Evolutionary conservation across 2,888 invertebrate species (phyloP).

Genomic region (Operophtera brumata): DNA sequence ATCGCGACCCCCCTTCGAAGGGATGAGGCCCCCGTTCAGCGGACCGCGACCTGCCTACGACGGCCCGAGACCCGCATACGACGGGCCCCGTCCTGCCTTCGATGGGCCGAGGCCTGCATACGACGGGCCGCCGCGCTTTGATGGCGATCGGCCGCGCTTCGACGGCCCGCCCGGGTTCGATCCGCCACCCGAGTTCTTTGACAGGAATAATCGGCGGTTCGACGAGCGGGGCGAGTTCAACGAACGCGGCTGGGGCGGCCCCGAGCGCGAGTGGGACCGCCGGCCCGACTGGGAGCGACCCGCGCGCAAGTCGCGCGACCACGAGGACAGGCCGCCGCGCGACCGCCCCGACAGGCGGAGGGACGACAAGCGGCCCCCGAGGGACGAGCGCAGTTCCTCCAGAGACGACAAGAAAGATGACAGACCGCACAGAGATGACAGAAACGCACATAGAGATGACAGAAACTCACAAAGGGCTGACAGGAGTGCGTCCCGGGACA

Average conservation of each 20-base stretch:
- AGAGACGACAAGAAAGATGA: constrained; percentile 14
- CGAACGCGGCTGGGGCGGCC: constrained; percentile 68
- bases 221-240: constrained; percentile 66
- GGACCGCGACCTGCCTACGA: constrained; percentile 53
- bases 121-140: constrained; percentile 41
- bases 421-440: constrained; percentile 13
- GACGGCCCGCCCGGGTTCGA: constrained; percentile 54
- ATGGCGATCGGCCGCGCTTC: constrained; percentile 45
- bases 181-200: constrained; percentile 68
- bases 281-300: constrained; percentile 15
- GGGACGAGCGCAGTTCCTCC: constrained; percentile 1
- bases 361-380: constrained; percentile 11
- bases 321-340: constrained; percentile 3
- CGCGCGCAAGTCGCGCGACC: constrained; percentile 32
- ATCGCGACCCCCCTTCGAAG: constrained; percentile 44
- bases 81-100: constrained; percentile 54
- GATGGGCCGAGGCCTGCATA: constrained; percentile 56
- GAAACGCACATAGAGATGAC: constrained; percentile 28
- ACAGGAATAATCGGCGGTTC: constrained; percentile 64
- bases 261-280: constrained; percentile 58
- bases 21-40: constrained; percentile 53
- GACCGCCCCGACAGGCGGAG: constrained; percentile 35
- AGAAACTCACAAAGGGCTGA: constrained; percentile 12
- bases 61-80: constrained; percentile 48
- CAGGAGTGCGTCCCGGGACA: constrained; percentile 13